phyloP scores from a whole-genome alignment of 2,113 vertebrate species.

The Phylloscopus trochiloides region DNA sequence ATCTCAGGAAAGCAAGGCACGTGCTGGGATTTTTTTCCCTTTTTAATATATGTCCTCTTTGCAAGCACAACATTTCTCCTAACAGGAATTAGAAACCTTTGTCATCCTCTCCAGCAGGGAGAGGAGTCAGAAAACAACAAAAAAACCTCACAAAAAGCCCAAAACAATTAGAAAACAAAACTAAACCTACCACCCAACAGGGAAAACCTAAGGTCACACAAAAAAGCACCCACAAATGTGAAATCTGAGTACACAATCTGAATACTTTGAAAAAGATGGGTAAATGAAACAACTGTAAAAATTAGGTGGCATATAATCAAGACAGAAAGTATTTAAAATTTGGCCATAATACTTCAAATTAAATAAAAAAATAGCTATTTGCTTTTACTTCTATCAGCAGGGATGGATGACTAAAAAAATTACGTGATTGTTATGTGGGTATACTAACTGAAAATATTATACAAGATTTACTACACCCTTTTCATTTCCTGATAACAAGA shows the following conservation, averaged over 20 bases:
- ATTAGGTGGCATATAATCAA: background rate
- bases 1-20: slow-evolving; percentile 11
- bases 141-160: too few relatives aligned
- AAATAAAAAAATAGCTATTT: background rate
- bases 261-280: background rate
- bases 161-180: background rate
- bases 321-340: background rate
- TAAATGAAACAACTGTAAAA: background rate
- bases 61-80: slow-evolving; percentile 7
- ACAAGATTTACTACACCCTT: background rate
- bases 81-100: slow-evolving; percentile 46
- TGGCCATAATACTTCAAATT: background rate
- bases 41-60: slow-evolving; percentile 29
- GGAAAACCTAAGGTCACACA: background rate
- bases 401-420: background rate
- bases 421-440: background rate
- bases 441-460: background rate
- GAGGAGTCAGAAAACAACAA: accelerated
- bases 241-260: background rate
- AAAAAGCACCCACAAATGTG: background rate
- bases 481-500: background rate
- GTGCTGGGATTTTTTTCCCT: background rate
- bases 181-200: accelerated
- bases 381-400: background rate
- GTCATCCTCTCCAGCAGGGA: background rate